Evolutionary conservation across 2,797 vertebrate species (phyloP), one percentile per base, ranked within the genome.

Genomic region (Linurgus olivaceus): DNA sequence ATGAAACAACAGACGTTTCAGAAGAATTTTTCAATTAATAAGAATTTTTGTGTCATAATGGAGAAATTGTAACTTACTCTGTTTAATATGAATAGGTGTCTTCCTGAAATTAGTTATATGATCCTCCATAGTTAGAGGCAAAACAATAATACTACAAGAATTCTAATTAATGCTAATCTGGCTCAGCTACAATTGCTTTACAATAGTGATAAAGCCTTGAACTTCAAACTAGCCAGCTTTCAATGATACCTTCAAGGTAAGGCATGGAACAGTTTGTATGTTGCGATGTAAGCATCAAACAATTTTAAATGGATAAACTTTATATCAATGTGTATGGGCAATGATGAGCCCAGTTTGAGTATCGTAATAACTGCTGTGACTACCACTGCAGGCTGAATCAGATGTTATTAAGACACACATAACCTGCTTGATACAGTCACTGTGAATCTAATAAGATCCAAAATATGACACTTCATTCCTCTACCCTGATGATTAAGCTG

Each of bases 101-200:
- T 94, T 96, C 51, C 80, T 74, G 68, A 83, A 96, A 95, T 91
- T 79, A 54, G 47, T 52, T 84, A 86, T 29, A 86, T 37, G 71
- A 96, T 73, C 79, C 91, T 95, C 82, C 90, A 88, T 33, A 80
- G 78, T 55, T 86, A 91, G 5, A 92, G 67, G 47, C 40, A 86
- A 84, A 84, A 63, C 29, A 93, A 52, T 48, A 94, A 55, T 61
- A 84, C 52, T 54, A 66, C 25, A 85, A 83, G 85, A 72, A 81
- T 42, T 68, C 38, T 65, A 21, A 54, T 89, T 48, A 83, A 95
- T 26, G 35, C 10, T 83, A 66, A 91, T 76, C 50, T 93, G 45
- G n/a, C 58, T 94, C 74, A 47, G 29, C 26, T 94, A 45, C n/a
- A 84, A 18, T 38, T 92, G 20, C 52, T 92, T 75, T 79, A 51